Percentiles rank a stretch among this genome's conserved stretches.
Evolutionary conservation across 35 echinoderm and acorn worm genomes (phyloP).

Genomic region (Eucidaris tribuloides): DNA sequence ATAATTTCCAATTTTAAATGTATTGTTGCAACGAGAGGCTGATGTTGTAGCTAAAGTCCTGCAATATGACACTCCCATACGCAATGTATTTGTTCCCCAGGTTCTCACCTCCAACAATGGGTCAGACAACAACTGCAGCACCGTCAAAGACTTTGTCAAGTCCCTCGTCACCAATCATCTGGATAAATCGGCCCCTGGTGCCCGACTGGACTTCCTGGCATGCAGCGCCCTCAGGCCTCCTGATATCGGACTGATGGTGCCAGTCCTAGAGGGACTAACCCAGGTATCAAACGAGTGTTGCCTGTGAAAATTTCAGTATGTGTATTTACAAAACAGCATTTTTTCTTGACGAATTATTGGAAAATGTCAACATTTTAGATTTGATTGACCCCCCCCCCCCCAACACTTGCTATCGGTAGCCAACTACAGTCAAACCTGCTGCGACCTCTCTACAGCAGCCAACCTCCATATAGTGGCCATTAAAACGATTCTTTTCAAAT

Average conservation of each 20-base stretch:
- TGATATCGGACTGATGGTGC: slow-evolving; percentile 48
- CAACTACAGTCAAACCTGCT: no score
- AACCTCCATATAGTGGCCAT: no score
- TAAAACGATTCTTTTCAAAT: no score
- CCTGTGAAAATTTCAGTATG: background rate
- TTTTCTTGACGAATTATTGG: no score
- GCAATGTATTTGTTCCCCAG: slow-evolving; percentile 60
- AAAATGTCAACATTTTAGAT: no score
- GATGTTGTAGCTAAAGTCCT: no score
- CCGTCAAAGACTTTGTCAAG: slow-evolving; percentile 58
- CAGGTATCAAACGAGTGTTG: slow-evolving; percentile 35
- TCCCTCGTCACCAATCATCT: slow-evolving; percentile 44
- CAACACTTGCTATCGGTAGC: no score
- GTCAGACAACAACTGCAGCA: slow-evolving; percentile 42
- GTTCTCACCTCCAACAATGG: slow-evolving; percentile 54
- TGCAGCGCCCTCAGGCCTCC: slow-evolving; percentile 65
- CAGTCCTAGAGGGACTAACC: slow-evolving; percentile 37
- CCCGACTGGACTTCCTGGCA: slow-evolving; percentile 81
- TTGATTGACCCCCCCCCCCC: no score
- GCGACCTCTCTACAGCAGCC: no score
- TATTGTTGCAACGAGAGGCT: no score
- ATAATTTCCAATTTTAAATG: no score
- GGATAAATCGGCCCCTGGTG: background rate
- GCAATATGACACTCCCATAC: no score
- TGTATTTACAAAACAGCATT: background rate